phyloP scores from a whole-genome alignment of 2,797 vertebrate genomes.

The Echiichthys vipera region DNA sequence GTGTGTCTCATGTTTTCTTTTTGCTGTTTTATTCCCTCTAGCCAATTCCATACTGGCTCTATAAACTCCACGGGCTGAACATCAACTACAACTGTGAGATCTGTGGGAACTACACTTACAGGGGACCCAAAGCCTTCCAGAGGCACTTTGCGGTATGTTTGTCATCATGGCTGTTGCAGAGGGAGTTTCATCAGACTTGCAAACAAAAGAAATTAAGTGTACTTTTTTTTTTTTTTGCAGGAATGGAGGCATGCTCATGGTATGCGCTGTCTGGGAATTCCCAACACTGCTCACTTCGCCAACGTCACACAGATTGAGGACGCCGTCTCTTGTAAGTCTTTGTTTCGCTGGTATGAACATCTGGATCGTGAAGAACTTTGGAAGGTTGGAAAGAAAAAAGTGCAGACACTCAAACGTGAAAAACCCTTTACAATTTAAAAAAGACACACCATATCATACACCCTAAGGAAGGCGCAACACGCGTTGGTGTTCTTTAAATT shows the following conservation, averaged over 20 bases:
- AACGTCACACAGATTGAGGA: conserved; percentile 99
- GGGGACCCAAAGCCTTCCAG: conserved; percentile 98
- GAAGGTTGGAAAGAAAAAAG: no score
- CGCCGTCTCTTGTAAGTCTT: conserved; percentile 90
- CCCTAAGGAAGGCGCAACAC: no score
- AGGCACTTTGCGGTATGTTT: conserved; percentile 93
- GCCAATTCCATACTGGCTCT: conserved; percentile 98
- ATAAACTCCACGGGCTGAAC: conserved; percentile 96
- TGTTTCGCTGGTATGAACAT: background rate
- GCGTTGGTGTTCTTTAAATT: no score
- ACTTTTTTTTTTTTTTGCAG: conserved; percentile 71
- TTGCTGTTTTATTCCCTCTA: conserved; percentile 62
- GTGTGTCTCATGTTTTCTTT: background rate
- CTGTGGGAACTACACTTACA: conserved; percentile 98
- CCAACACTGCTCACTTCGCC: conserved; percentile 97
- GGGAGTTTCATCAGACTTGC: background rate
- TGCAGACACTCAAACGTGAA: no score
- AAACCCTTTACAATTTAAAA: no score
- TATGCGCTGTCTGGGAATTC: conserved; percentile 97
- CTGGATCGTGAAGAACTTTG: background rate
- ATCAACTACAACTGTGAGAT: conserved; percentile 99
- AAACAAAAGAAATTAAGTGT: conserved; percentile 44
- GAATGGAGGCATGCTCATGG: conserved; percentile 98
- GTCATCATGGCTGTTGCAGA: conserved; percentile 45
- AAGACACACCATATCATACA: no score